Base-by-base conservation (phyloP, 2,113 vertebrate genomes). In the Ctenomys sociabilis region DNA sequence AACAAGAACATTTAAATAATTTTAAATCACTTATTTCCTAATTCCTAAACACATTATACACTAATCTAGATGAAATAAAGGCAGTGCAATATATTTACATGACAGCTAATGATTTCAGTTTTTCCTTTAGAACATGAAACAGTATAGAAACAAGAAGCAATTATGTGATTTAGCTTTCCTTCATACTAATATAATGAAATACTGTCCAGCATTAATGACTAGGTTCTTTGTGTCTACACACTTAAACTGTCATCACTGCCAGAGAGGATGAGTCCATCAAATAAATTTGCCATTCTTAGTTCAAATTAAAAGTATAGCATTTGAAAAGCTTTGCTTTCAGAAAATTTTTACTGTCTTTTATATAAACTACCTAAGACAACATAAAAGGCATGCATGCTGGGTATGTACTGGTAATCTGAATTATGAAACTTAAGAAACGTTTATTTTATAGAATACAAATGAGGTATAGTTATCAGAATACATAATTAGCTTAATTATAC, bases 311-410 rank as follows among this genome's bases (percentile, higher is more conserved):
- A 28, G 66, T 14, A 63, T 61, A 59, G 22, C 26, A 80, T 16
- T 93, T 82, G 77, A 70, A 97, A 91, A 90, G 61, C 16, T 85
- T 59, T 95, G 52, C 49, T 94, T 93, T 96, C 84, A 66, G 49
- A 68, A 90, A 90, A 70, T 13, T 8, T 92, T 85, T 26, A 66
- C 9, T 81, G 22, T 54, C 52, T 30, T 68, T 21, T 45, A 14
- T 45, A 85, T 59, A 91, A 94, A 43, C 26, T 70, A 57, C 37
- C 22, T 59, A 85, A 83, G n/a, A 73, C 45, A 73, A 91, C 30
- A 73, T 45, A 92, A 93, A 92, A 90, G 61, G 24, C 52, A 92
- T 5, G 28, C 4, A 77, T 70, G 22, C 6, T 49, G 32, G 12
- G 3, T 43, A 93, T 11, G 7, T 32, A 43, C 6, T 45, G 26